Evolutionary conservation across 2,797 vertebrate genomes (phyloP).

Genomic region (Australoheros facetus): DNA sequence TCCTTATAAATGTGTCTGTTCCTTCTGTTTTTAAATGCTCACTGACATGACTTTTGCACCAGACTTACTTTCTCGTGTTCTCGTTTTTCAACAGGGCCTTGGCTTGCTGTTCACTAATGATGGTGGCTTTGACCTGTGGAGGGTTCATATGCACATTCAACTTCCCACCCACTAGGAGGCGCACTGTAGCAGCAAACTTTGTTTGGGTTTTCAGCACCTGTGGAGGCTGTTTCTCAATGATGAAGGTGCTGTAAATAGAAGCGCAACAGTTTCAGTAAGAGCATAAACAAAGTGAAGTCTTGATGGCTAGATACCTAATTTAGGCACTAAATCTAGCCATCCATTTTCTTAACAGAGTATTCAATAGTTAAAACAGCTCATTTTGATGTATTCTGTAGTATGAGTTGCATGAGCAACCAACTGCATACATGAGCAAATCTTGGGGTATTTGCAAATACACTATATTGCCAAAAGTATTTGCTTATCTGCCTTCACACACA

Average conservation of each 20-base stretch:
- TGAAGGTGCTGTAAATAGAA: slow-evolving; percentile 87
- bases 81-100: slow-evolving; percentile 96
- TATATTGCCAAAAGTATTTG: no score
- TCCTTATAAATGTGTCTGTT: no score
- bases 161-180: slow-evolving; percentile 95
- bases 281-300: neutral
- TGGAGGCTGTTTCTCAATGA: slow-evolving; percentile 98
- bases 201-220: slow-evolving; percentile 98
- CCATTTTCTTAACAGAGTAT: neutral
- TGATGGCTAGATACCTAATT: neutral
- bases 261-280: neutral
- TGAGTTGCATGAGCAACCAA: neutral
- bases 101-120: slow-evolving; percentile 97
- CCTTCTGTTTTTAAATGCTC: neutral
- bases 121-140: slow-evolving; percentile 97
- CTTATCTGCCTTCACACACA: no score
- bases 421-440: neutral
- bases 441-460: neutral
- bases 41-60: neutral
- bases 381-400: no score
- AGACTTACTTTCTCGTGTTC: slow-evolving; percentile 84
- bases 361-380: neutral
- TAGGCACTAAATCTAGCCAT: neutral
- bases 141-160: slow-evolving; percentile 99
- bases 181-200: slow-evolving; percentile 95